Evolutionary conservation across 2,888 invertebrate species (phyloP).

Genomic region (Serripes groenlandicus): DNA sequence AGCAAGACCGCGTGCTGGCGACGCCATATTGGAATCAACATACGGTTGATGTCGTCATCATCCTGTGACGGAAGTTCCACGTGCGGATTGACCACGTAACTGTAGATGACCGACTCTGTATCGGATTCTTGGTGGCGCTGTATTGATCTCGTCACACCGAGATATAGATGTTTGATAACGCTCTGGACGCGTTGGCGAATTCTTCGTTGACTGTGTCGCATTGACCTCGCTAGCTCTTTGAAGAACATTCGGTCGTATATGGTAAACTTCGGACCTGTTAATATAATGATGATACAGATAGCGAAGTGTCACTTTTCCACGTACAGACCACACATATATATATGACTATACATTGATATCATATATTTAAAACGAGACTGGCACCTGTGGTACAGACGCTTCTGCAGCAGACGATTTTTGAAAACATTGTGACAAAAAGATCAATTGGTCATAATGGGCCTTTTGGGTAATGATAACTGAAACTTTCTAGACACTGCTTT

Average conservation of each 20-base stretch:
- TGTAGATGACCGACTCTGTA: neutral
- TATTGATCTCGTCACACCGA: conserved; percentile 17
- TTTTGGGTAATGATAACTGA: too few species aligned
- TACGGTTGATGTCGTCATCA: conserved; percentile 41
- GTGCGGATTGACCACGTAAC: neutral
- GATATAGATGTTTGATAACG: conserved; percentile 32
- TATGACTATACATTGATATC: too few species aligned
- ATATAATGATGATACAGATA: too few species aligned
- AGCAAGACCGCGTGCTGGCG: conserved; percentile 26
- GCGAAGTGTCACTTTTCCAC: too few species aligned
- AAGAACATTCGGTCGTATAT: conserved; percentile 32
- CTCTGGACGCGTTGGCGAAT: conserved; percentile 20
- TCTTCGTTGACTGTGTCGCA: conserved; percentile 39
- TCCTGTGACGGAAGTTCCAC: conserved; percentile 40
- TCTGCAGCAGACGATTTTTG: too few species aligned
- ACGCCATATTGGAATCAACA: conserved; percentile 46
- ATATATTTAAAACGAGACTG: too few species aligned
- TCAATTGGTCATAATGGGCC: too few species aligned
- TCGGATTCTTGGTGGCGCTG: conserved; percentile 25
- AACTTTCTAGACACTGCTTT: too few species aligned
- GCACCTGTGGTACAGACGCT: too few species aligned
- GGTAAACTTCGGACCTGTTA: conserved; percentile 10
- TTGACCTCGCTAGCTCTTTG: conserved; percentile 41
- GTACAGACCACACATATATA: too few species aligned
- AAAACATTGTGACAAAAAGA: too few species aligned